Evolutionary conservation across 2,888 invertebrate genomes (phyloP).

Genomic region (Athrips mouffetella): DNA sequence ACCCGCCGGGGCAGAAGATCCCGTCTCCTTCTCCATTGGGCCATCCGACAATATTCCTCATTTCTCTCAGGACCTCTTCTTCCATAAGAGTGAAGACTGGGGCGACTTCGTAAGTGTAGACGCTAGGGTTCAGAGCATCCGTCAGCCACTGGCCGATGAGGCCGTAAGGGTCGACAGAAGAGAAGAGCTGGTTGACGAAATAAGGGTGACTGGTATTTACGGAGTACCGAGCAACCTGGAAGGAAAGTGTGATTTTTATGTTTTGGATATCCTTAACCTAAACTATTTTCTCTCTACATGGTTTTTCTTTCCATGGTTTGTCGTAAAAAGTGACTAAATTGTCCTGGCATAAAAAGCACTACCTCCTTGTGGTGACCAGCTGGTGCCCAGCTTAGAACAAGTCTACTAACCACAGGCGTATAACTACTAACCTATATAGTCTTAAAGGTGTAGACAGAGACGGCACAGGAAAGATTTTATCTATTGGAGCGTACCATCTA

Average conservation of each 20-base stretch:
- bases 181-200: conserved; percentile 93
- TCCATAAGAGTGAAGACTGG: conserved; percentile 94
- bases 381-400: no score
- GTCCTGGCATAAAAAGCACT: no score
- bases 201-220: conserved; percentile 94
- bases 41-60: conserved; percentile 88
- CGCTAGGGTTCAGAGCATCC: conserved; percentile 90
- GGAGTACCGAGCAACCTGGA: conserved; percentile 82
- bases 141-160: conserved; percentile 91
- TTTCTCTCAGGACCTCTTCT: conserved; percentile 86
- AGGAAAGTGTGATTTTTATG: conserved; percentile 11
- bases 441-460: no score
- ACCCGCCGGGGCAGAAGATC: conserved; percentile 94
- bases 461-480: no score
- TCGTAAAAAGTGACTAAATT: no score
- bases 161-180: conserved; percentile 90
- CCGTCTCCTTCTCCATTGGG: conserved; percentile 87
- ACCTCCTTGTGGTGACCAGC: no score
- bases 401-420: no score
- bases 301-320: not conserved
- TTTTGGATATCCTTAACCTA: not conserved
- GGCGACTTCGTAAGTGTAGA: conserved; percentile 93
- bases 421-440: no score
- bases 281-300: no score
- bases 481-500: no score